These are phyloP conservation scores for Latrodectus geometricus DNA, from an alignment of 1,140 invertebrate species.

Conservation along the genomic window DNA sequence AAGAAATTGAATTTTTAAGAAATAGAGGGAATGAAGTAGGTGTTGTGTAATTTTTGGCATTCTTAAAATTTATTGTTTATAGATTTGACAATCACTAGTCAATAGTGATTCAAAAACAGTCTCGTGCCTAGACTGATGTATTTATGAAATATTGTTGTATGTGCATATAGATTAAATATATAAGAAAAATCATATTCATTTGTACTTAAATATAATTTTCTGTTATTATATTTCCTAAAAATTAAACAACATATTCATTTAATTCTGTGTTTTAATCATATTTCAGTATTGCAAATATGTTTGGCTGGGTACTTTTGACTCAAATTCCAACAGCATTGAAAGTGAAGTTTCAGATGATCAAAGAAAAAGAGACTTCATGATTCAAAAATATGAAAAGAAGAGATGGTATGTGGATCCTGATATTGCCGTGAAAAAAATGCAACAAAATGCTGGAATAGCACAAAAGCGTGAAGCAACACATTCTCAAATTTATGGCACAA, in stretches of 20 bases:
- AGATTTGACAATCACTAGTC: too few species aligned
- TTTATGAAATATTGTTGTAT: too few species aligned
- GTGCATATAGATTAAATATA: too few species aligned
- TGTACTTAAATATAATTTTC: too few species aligned
- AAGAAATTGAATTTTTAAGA: slow-evolving; percentile 94
- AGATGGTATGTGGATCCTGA: slow-evolving; percentile 79
- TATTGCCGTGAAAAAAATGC: slow-evolving; percentile 67
- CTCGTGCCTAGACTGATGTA: too few species aligned
- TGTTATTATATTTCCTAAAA: too few species aligned
- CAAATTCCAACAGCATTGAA: slow-evolving; percentile 67
- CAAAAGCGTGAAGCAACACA: slow-evolving; percentile 64
- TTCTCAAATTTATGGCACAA: slow-evolving; percentile 61
- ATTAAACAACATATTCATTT: neutral
- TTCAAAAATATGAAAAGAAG: slow-evolving; percentile 93
- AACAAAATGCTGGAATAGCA: slow-evolving; percentile 10
- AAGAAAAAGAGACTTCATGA: slow-evolving; percentile 89
- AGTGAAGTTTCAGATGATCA: slow-evolving; percentile 85
- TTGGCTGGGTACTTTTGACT: slow-evolving; percentile 87
- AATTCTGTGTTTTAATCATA: slow-evolving; percentile 12
- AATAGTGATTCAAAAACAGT: too few species aligned
- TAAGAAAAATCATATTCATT: too few species aligned
- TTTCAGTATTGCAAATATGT: slow-evolving; percentile 84
- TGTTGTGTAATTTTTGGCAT: neutral
- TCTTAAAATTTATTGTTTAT: too few species aligned
- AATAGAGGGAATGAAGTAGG: slow-evolving; percentile 88